These are phyloP conservation scores for Quadroppia sp. DNA, from an alignment of 2,888 invertebrate genomes.

Conservation along the genomic window DNA sequence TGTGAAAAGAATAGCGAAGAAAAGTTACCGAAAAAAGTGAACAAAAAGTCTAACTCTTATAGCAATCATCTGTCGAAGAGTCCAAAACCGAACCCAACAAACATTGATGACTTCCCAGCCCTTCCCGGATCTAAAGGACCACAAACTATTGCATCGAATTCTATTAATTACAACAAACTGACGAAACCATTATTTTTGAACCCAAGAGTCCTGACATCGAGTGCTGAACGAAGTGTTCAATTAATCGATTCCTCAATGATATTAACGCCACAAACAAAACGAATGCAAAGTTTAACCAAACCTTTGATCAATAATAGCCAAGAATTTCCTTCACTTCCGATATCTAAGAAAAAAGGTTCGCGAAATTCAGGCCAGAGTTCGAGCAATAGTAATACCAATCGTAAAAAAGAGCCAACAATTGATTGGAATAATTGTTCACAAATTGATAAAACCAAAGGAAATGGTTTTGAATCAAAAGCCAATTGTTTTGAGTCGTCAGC, in stretches of 20 bases:
- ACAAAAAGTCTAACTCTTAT: constrained; percentile 19
- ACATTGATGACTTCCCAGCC: constrained; percentile 40
- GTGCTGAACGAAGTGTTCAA: not conserved
- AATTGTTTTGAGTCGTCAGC: not conserved
- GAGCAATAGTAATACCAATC: not conserved
- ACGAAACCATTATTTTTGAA: not conserved
- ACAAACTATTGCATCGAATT: not conserved
- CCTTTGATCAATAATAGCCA: constrained; percentile 18
- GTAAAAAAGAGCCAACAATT: not conserved
- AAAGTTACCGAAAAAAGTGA: not conserved
- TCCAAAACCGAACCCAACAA: constrained; percentile 7
- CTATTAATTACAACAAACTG: not conserved
- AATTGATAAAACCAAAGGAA: not conserved
- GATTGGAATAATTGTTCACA: not conserved
- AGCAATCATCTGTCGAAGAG: not conserved
- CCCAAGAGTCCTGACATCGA: not conserved
- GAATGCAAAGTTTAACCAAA: not conserved
- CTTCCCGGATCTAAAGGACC: constrained; percentile 3
- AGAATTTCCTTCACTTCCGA: constrained; percentile 36
- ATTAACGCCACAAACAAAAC: not conserved
- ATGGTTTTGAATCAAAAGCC: not conserved
- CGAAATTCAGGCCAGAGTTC: not conserved
- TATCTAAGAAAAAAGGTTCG: not conserved
- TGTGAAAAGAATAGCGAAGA: not conserved
- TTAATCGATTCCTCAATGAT: not conserved